phyloP scores from a whole-genome alignment of 2,888 invertebrate species.

The Lithophane socia region DNA sequence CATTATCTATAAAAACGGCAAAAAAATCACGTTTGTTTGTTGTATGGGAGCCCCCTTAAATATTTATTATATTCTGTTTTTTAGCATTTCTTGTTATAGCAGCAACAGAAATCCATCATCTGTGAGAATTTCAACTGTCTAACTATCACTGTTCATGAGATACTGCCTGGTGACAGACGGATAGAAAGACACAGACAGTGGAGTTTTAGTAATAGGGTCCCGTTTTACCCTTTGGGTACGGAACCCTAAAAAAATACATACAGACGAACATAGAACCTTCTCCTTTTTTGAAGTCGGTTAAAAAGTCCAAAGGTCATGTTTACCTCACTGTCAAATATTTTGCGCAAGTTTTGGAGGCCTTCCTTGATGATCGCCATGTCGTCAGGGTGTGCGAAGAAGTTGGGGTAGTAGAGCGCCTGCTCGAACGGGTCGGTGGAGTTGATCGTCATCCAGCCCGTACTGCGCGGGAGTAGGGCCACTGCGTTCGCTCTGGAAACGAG shows the following conservation, averaged over 20 bases:
- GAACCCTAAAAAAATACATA: not conserved
- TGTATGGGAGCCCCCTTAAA: no score
- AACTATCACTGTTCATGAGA: no score
- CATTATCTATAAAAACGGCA: no score
- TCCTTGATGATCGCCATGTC: conserved; percentile 80
- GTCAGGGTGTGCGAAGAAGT: conserved; percentile 78
- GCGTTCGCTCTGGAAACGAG: conserved; percentile 76
- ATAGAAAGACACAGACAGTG: no score
- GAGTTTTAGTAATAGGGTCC: no score
- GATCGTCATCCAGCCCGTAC: conserved; percentile 77
- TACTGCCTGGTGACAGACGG: no score
- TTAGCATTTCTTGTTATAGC: no score
- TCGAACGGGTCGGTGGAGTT: conserved; percentile 77
- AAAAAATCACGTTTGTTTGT: no score
- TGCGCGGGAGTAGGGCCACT: conserved; percentile 76
- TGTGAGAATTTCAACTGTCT: no score
- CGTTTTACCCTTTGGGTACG: no score
- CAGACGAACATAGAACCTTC: not conserved
- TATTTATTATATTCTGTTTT: no score
- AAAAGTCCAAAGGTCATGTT: not conserved
- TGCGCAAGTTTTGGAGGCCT: conserved; percentile 71
- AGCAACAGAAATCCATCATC: no score
- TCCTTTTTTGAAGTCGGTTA: not conserved
- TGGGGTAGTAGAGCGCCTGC: conserved; percentile 75
- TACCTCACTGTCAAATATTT: conserved; percentile 76